These are phyloP conservation scores for Trypoxylus dichotomus DNA, from an alignment of 1,140 invertebrate species.

Conservation along the genomic window DNA sequence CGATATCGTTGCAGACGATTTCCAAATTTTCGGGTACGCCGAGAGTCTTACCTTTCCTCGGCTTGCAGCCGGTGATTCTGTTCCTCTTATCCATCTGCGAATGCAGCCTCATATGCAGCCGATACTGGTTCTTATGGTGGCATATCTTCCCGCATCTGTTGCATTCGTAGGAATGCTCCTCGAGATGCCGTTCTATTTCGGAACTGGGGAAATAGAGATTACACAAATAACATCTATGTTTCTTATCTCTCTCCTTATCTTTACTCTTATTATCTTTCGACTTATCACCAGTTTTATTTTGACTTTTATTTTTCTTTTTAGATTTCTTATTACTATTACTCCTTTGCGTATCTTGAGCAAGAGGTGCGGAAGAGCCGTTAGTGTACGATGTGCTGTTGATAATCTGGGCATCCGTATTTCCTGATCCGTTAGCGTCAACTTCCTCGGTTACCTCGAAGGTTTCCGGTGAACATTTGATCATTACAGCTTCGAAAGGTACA, in stretches of 20 bases:
- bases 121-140: background rate
- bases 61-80: background rate
- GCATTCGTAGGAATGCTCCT: background rate
- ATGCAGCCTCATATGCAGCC: background rate
- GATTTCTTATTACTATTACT: background rate
- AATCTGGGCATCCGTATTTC: too few relatives aligned
- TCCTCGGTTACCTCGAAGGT: too few relatives aligned
- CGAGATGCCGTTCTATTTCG: background rate
- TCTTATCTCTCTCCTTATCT: background rate
- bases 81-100: background rate
- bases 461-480: too few relatives aligned
- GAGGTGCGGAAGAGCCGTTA: too few relatives aligned
- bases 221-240: background rate
- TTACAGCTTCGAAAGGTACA: too few relatives aligned
- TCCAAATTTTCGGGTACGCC: background rate
- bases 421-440: too few relatives aligned
- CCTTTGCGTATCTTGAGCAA: too few relatives aligned
- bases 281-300: background rate
- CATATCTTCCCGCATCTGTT: background rate
- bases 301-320: background rate
- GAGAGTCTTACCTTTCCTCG: background rate
- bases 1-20: slow-evolving; percentile 12
- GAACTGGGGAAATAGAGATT: background rate
- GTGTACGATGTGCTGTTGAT: too few relatives aligned
- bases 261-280: background rate